Evolutionary conservation across 1,140 invertebrate species (phyloP), one percentile per base, ranked within the genome.

Genomic region (Dinoponera quadriceps): DNA sequence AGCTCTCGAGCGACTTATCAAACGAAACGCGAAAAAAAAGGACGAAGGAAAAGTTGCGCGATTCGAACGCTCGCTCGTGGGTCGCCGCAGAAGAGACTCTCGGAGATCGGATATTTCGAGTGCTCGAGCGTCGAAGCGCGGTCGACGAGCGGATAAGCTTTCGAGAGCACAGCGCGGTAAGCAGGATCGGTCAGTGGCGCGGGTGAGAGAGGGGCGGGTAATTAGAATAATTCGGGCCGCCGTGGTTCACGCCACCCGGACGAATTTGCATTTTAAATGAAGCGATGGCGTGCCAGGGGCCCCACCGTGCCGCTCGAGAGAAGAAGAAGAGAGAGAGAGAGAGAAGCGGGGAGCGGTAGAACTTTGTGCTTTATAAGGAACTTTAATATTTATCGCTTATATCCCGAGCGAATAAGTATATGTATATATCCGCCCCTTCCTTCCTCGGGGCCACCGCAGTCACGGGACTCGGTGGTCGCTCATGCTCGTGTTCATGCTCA

Each of bases 231-330:
- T 94, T 94, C 93, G 93, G 93, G 92, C 86, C 91, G 90, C 89
- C 84, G 89, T 90, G 90, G 91, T 93, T 93, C 92, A 93, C 93
- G 93, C 92, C 91, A 94, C 87, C 87, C 87, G 84, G 81, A 88
- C 88, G 90, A 93, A 94, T 94, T 94, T 94, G 94, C 94, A 94
- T 94, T 94, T 94, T 94, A 94, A 94, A 94, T 94, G 93, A 94
- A 94, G 91, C 92, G 91, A 94, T 94, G 88, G 93, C 93, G 94
- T 94, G 94, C 91, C 85, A 88, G 89, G 71, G 72, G 71, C 84
- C 84, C 59, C 85, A 83, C 75, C 77, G 88, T 85, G 89, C 90
- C 51, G 69, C 59, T 59, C 72, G 51, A 49, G 60, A 84, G 51
- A 74, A 49, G 49, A 55, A 14, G 59, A 63, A 20, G 55, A 62